Conservation (phyloP, 2,797 vertebrate species). For the Cossypha caffra region DNA sequence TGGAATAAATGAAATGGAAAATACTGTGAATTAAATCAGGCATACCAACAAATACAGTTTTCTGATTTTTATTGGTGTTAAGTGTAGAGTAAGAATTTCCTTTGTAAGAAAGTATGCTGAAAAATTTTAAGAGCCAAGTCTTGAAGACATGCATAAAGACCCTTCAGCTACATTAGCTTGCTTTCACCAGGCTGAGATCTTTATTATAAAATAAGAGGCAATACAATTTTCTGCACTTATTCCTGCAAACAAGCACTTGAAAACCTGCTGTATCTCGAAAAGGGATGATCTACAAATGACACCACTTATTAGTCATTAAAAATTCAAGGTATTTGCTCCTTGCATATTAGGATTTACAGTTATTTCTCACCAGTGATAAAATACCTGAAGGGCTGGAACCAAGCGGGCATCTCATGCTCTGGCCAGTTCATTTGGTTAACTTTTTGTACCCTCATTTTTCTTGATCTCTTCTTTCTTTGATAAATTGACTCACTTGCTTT, state of each 20-base stretch:
- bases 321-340: not conserved
- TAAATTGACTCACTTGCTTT: not conserved
- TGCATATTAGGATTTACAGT: not conserved
- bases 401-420: not conserved
- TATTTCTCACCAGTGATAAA: not conserved
- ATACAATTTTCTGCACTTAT: not conserved
- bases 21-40: constrained; percentile 16
- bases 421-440: not conserved
- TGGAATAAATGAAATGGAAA: constrained; percentile 49
- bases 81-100: not conserved
- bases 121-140: not conserved
- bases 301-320: not conserved
- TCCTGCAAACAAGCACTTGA: not conserved
- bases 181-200: not conserved
- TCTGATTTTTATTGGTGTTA: constrained; percentile 29
- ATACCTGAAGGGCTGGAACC: not conserved
- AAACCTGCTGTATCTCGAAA: not conserved
- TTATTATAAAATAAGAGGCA: not conserved
- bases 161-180: not conserved
- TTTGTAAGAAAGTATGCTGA: not conserved
- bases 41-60: constrained; percentile 21
- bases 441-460: not conserved
- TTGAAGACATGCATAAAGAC: not conserved
- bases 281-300: not conserved
- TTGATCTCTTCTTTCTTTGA: not conserved